Base-by-base conservation (phyloP, 2,113 vertebrate species). In the Amphiprion percula region DNA sequence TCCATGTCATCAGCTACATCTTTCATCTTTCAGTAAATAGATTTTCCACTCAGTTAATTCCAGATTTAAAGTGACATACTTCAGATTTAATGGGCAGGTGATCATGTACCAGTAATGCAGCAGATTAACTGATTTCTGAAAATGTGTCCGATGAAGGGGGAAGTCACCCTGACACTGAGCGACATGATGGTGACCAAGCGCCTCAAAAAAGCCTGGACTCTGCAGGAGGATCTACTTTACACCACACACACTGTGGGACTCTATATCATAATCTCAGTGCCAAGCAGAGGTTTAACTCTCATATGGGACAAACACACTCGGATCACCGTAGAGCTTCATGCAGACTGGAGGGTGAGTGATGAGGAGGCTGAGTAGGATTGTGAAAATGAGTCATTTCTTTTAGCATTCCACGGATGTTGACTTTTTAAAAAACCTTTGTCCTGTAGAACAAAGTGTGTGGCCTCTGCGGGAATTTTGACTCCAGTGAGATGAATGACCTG, bases 381-480 rank as follows among this genome's bases (percentile, higher is more conserved):
- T 53, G 4, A 76, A 28, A 39, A 0, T 0, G 0, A 39, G 0
- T 16, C 0, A n/a, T 60, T 58, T 2, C 12, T 21, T 33, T 2
- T 10, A 4, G 17, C 17, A 50, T 7, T n/a, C 15, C 19, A 19
- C 1, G 4, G 16, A 7, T 50, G 4, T 4, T n/a, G 17, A 17
- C n/a, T 3, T n/a, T 4, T n/a, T 6, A 26, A 26, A 9, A 37
- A 37, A 53, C 26, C 3, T 4, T 80, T 46, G 2, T 62, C 33
- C 56, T 77, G n/a, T n/a, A 97, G 96, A 92, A 87, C 23, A 86
- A 77, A 78, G 94, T 96, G 2, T 95, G 94, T 17, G 96, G 96
- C 53, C 95, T 96, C 23, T 97, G 96, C 90, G 96, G 96, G 62
- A 96, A 97, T 71, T 96, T 95, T 85, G 96, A 97, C 44, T 94